phyloP scores from a whole-genome alignment of 2,888 invertebrate species.

The Psylliodes chrysocephalus region DNA sequence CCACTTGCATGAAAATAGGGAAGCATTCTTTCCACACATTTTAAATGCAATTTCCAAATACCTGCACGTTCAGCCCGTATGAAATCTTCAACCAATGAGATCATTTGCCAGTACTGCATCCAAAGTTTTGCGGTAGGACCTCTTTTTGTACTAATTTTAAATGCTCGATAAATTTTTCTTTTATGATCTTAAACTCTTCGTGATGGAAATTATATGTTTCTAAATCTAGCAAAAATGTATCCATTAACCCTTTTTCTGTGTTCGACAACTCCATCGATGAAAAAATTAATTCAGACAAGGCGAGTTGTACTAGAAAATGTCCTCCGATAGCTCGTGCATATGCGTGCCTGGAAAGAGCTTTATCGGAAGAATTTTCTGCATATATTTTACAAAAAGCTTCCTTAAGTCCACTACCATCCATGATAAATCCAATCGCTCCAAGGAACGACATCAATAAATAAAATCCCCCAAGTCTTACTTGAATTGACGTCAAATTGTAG shows the following conservation, averaged over 20 bases:
- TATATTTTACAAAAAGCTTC: neutral
- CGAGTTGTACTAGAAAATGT: neutral
- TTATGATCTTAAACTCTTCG: too few species aligned
- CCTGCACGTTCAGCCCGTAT: constrained; percentile 18
- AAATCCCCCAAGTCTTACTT: constrained; percentile 14
- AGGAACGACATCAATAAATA: constrained; percentile 18
- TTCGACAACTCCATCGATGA: neutral
- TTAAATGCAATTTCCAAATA: constrained; percentile 42
- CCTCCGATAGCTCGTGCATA: constrained; percentile 4
- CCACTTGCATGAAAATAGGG: constrained; percentile 28
- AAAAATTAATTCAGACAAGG: neutral
- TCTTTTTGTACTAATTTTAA: constrained; percentile 7
- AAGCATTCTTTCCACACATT: constrained; percentile 23
- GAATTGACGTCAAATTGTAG: neutral
- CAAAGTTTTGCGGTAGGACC: constrained; percentile 42
- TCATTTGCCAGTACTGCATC: constrained; percentile 20
- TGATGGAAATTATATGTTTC: constrained; percentile 14
- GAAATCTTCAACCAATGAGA: constrained; percentile 14
- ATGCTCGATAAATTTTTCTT: too few species aligned
- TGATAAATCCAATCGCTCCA: constrained; percentile 2
- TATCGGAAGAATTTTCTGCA: constrained; percentile 17
- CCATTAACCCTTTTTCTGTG: neutral
- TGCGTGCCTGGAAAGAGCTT: constrained; percentile 42
- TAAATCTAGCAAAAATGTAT: constrained; percentile 17
- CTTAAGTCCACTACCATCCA: constrained; percentile 23